Base-by-base conservation (phyloP, 2,113 vertebrate species). In the Xenopus laevis region DNA sequence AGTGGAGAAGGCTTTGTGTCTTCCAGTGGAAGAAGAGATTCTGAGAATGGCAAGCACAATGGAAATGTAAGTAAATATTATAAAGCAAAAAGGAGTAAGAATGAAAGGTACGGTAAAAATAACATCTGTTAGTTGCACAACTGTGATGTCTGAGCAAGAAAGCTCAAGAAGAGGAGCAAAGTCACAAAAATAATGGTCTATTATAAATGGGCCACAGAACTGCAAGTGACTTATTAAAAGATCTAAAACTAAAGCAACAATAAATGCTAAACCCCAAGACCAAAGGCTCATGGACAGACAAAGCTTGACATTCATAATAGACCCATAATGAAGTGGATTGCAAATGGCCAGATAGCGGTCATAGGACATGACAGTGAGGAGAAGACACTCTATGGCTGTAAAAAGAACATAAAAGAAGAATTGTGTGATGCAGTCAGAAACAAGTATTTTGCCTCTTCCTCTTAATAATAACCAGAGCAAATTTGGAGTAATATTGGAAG, bases 1-100 rank as follows among this genome's bases (percentile, higher is more conserved):
- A 50, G 83, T 84, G 11, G 82, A 83, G 57, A 84, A 82, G 21
- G 82, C 81, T 40, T 84, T 85, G 46, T 78, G 81, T 18, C 0
- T 40, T 6, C 81, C 80, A 23, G 74, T 57, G 12, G 21, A 60
- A 1, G 84, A 84, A 18, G 84, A 79, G 16, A 84, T 76, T 13
- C 64, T 53, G 3, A 79, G 47, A 15, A 85, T 81, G 1, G 79
- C 68, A 17, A 18, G 77, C 47, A 84, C 63, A 45, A 85, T 80
- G 55, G 80, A 13, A 1, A 75, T 75, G 3, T 85, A 84, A 21
- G 81, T 84, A 17, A 80, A 77, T 20, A 78, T 46, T 71, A 81
- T 71, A 72, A 84, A 83, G 1, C 81, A 82, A 20, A 79, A 77
- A 69, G 82, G 81, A 52, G 81, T 82, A 11, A 85, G 79, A 30